These are phyloP conservation scores for Danio kyathit DNA, from an alignment of 2,797 vertebrate genomes.

Conservation along the genomic window DNA sequence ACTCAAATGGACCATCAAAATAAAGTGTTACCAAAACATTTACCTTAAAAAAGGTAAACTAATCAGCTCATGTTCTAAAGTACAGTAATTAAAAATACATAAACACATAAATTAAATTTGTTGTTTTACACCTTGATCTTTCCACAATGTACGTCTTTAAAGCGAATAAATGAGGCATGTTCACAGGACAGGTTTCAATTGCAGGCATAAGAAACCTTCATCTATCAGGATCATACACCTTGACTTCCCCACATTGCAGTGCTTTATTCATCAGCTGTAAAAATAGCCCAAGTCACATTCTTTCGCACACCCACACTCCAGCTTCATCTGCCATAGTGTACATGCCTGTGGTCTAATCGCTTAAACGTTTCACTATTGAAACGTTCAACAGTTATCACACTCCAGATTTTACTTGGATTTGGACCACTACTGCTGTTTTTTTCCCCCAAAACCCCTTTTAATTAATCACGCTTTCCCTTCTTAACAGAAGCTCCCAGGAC, in stretches of 20 bases:
- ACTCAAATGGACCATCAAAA: too few species aligned
- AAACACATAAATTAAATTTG: too few species aligned
- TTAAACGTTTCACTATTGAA: conserved; percentile 53
- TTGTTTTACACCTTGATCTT: too few species aligned
- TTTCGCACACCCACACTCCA: conserved; percentile 40
- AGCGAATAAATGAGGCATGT: neutral
- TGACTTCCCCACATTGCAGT: conserved; percentile 28
- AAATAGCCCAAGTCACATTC: conserved; percentile 48
- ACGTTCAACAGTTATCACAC: conserved; percentile 63
- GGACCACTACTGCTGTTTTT: conserved; percentile 60
- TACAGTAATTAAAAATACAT: too few species aligned
- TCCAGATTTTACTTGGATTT: conserved; percentile 74
- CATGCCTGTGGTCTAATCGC: conserved; percentile 59
- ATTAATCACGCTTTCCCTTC: conserved; percentile 77
- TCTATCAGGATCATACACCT: conserved; percentile 16
- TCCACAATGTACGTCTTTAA: too few species aligned
- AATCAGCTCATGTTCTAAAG: too few species aligned
- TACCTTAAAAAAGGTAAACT: too few species aligned
- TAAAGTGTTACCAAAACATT: too few species aligned
- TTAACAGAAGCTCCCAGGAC: conserved; percentile 72
- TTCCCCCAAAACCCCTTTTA: conserved; percentile 71
- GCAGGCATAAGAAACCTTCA: neutral
- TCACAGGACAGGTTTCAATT: neutral
- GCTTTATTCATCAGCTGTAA: conserved; percentile 44
- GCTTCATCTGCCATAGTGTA: conserved; percentile 48